Base-by-base conservation (phyloP, 2,113 vertebrate species). In the Bubo blakistoni region DNA sequence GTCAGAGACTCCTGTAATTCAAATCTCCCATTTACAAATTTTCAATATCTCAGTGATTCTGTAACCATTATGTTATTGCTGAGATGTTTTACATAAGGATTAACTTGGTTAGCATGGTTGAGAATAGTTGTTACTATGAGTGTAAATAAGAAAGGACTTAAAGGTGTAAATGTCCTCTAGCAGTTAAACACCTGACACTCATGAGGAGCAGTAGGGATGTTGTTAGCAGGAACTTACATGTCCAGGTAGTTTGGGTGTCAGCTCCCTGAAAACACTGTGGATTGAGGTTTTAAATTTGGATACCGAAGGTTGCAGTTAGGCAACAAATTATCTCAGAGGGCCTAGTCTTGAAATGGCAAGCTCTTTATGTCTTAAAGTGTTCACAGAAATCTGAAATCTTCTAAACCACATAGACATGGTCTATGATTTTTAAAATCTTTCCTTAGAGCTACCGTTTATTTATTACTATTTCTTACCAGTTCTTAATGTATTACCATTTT, bases 391-490 rank as follows among this genome's bases (percentile, higher is more conserved):
- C 29, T 88, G 30, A 47, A 67, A 47, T 76, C 3, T 71, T 86
- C 24, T 65, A 73, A 58, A 61, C 1, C 12, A 17, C 32, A 26
- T 47, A 44, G 2, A 55, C 6, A 26, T 19, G 4, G 4, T 11
- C 16, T 73, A 38, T n/a, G 9, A 49, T 77, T 59, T 59, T 7
- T 20, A 80, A 93, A 71, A 27, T 11, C 0, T 77, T 67, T 69
- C 13, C 25, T 88, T 58, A 36, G 6, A 46, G 1, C 2, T 81
- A 61, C 2, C 25, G 4, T 25, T 74, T 55, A 42, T 62, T 69
- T 59, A 34, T 72, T 57, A 57, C 0, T 0, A 2, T 81, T 85
- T 87, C 18, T 67, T 71, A 7, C 1, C 5, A 36, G 18, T 13
- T 36, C 40, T 52, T 65, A 36, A 4, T 44, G 83, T 74, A n/a